Base-by-base conservation (phyloP, 1,140 invertebrate species). In the Heliconius hermathena region DNA sequence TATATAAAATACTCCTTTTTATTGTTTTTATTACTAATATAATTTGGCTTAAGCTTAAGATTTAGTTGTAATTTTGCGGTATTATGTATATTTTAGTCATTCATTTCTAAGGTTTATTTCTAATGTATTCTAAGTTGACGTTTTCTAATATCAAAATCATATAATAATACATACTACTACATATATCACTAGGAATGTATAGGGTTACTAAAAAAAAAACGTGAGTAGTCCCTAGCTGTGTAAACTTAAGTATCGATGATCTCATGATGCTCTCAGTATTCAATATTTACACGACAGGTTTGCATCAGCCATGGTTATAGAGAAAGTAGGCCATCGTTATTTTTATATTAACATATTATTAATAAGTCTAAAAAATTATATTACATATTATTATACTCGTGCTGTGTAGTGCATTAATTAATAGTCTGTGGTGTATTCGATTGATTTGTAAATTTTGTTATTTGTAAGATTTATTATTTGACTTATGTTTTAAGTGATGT, bases 251-350 rank as follows among this genome's bases (percentile, higher is more conserved):
- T 66, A 66, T 66, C 74, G 46, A 87, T 91, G 91, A 93, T 93
- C 91, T 93, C 91, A 90, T 85, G 85, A 89, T 93, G 86, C 89
- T 87, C 89, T 87, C 87, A 91, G 87, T 91, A 91, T 89, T 89
- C 78, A 80, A 82, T 85, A 83, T 80, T 81, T 84, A 83, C 77
- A 82, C 79, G 81, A 84, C 82, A 77, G 81, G 84, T 88, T 79
- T 84, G 86, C 88, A 87, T 88, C 89, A 85, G 89, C 88, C 86
- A 85, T 88, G 84, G 76, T 86, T 86, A 60, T 78, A 71, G 57
- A 77, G 74, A 75, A 73, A 74, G 66, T 82, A 76, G 33, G 76
- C 79, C 79, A 81, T 81, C 57, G 70, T 76, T 77, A 77, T 80
- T 77, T 71, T 77, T 74, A 66, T 66, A 66, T 66, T 73, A 38